Percentiles rank a stretch among this genome's conserved stretches.
These are phyloP conservation scores for Sclerodermus sp. DNA, from an alignment of 2,888 invertebrate genomes.

Conservation along the genomic window DNA sequence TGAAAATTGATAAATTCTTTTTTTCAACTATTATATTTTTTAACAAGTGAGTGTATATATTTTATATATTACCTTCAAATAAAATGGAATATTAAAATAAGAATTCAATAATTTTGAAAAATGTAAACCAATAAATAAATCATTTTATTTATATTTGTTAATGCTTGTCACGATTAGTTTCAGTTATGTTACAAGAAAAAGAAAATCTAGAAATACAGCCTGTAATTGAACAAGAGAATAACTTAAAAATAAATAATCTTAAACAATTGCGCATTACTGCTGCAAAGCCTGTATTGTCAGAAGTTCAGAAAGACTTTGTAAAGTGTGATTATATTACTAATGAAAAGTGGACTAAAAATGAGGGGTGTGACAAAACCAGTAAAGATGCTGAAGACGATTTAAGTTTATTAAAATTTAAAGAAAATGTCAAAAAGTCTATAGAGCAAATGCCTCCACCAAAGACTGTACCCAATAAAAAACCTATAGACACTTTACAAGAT, in stretches of 20 bases:
- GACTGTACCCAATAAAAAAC: neutral
- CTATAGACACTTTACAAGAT: neutral
- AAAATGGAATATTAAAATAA: too few relatives aligned
- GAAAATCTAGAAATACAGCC: constrained; percentile 17
- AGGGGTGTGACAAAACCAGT: too few relatives aligned
- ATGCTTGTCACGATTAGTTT: too few relatives aligned
- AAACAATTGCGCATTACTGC: constrained; percentile 27
- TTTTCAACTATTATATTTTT: too few relatives aligned
- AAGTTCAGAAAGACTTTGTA: constrained; percentile 6
- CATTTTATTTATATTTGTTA: too few relatives aligned
- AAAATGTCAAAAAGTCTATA: constrained; percentile 21
- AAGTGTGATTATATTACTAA: constrained; percentile 1
- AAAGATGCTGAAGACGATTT: constrained; percentile 5
- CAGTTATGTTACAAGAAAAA: constrained; percentile 26
- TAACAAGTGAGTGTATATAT: too few relatives aligned
- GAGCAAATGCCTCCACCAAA: constrained; percentile 39
- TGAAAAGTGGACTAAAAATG: too few relatives aligned
- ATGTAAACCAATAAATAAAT: too few relatives aligned
- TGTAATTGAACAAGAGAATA: constrained; percentile 15
- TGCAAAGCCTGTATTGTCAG: constrained; percentile 6
- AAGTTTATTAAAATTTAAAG: neutral
- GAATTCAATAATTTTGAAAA: too few relatives aligned
- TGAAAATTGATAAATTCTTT: too few relatives aligned
- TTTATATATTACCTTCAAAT: too few relatives aligned
- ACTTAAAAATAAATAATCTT: constrained; percentile 18